Evolutionary conservation across 2,888 invertebrate genomes (phyloP).

Genomic region (Synergus gifuensis): DNA sequence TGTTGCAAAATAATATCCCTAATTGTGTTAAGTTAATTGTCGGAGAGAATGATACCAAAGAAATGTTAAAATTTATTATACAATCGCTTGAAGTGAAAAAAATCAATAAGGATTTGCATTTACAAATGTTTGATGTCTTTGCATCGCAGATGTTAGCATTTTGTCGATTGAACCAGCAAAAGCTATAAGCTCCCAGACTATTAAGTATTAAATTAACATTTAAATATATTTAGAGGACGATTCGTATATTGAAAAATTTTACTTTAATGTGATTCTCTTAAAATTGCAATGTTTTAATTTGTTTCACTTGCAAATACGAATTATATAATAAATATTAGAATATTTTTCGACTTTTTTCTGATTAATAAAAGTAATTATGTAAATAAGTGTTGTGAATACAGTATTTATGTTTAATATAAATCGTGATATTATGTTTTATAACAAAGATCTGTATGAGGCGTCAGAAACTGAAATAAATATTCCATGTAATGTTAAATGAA

Average conservation of each 20-base stretch:
- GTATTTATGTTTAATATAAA: neutral
- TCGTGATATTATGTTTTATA: constrained; percentile 1
- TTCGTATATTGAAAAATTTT: neutral
- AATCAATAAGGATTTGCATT: constrained; percentile 78
- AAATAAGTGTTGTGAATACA: neutral
- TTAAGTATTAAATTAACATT: neutral
- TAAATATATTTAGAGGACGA: neutral
- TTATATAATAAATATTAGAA: too few species aligned
- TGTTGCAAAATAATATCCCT: constrained; percentile 57
- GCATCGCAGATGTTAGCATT: constrained; percentile 70
- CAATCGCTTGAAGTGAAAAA: constrained; percentile 77
- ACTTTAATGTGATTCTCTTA: too few species aligned
- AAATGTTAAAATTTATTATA: constrained; percentile 75
- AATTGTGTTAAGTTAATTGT: constrained; percentile 70
- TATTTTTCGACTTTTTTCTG: too few species aligned
- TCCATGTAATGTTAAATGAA: neutral
- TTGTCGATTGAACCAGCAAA: constrained; percentile 61
- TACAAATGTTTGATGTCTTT: constrained; percentile 78
- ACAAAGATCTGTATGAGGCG: neutral
- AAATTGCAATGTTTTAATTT: too few species aligned
- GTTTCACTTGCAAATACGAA: too few species aligned
- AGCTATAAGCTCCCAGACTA: constrained; percentile 4
- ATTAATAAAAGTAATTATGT: too few species aligned
- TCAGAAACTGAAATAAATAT: neutral
- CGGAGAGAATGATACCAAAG: constrained; percentile 73